Base-by-base conservation (phyloP, 2,797 vertebrate genomes). In the Liparis tanakae region DNA sequence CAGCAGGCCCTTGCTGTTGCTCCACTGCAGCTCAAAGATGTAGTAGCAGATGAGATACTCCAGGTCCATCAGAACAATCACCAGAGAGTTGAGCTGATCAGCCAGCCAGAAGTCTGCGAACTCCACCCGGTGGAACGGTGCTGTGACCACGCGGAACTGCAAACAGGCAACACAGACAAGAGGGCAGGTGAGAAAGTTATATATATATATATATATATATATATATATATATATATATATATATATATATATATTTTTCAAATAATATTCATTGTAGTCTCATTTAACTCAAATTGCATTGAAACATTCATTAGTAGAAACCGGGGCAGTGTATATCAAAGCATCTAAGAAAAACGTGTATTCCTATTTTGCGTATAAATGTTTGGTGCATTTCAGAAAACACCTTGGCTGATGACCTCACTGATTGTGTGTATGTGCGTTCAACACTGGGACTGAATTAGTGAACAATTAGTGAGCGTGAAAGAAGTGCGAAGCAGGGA, bases 91-190 rank as follows among this genome's bases (percentile, higher is more conserved):
- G 80, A 99, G 96, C 90, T 99, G 98, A 93, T 99, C 98, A 2
- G 98, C 98, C 91, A 99, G 93, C 98, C 98, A 99, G 95, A 99
- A 99, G 93, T 99, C 98, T 79, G 98, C 98, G 7, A 99, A 99
- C 90, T 96, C 98, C 86, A 99, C 98, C 18, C 98, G 96, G 92
- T 99, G 98, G 92, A 99, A 99, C 9, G 98, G 98, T 56, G 98
- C 97, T 1, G 98, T 99, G 91, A 97, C 97, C 59, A 99, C 97
- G 34, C 98, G 97, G 80, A 99, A 99, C 98, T 99, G 76, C 3
- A 73, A 61, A 57, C 10, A 69, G 48, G 56, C 10, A 63, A 34
- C 36, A 71, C 41, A 1, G 12, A 4, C 95, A 94, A 96, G 86
- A 78, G 73, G 94, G 93, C 89, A 93, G 95, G 91, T 96, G 95